Evolutionary conservation across 2,113 vertebrate genomes (phyloP).

Genomic region (Pseudopodoces humilis): DNA sequence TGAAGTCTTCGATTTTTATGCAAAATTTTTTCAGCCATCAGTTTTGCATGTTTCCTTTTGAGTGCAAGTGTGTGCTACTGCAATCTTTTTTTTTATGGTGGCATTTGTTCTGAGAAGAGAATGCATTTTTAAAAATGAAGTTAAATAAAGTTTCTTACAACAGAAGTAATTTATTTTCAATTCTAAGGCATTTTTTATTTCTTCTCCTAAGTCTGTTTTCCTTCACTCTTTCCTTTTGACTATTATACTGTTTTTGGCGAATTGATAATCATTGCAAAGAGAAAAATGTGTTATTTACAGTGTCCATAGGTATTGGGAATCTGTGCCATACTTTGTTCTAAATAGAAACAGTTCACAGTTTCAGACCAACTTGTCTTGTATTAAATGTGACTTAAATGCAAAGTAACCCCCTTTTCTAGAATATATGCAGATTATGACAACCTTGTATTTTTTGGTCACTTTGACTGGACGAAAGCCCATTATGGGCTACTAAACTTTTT

Average conservation of each 20-base stretch:
- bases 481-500: slow-evolving; percentile 3
- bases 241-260: slow-evolving; percentile 67
- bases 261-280: slow-evolving; percentile 74
- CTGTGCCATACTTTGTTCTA: slow-evolving; percentile 68
- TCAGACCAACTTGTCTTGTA: slow-evolving; percentile 63
- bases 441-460: slow-evolving; percentile 50
- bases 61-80: slow-evolving; percentile 76
- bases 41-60: slow-evolving; percentile 77
- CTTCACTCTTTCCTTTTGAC: slow-evolving; percentile 65
- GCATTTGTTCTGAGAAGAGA: slow-evolving; percentile 73
- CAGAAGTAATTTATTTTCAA: slow-evolving; percentile 75
- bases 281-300: slow-evolving; percentile 46
- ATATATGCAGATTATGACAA: slow-evolving; percentile 54
- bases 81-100: slow-evolving; percentile 21
- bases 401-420: slow-evolving; percentile 65
- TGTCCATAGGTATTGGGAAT: slow-evolving; percentile 41
- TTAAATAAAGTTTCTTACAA: slow-evolving; percentile 75
- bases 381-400: slow-evolving; percentile 64
- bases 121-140: slow-evolving; percentile 73
- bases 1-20: slow-evolving; percentile 66
- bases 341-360: slow-evolving; percentile 50
- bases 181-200: slow-evolving; percentile 69
- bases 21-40: slow-evolving; percentile 72
- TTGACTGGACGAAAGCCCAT: slow-evolving; percentile 13
- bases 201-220: slow-evolving; percentile 63